A percentile compares a stretch with the other conserved stretches of the same genome.
Conservation (phyloP, 2,888 invertebrate genomes). For the Cheilosia pagana region DNA sequence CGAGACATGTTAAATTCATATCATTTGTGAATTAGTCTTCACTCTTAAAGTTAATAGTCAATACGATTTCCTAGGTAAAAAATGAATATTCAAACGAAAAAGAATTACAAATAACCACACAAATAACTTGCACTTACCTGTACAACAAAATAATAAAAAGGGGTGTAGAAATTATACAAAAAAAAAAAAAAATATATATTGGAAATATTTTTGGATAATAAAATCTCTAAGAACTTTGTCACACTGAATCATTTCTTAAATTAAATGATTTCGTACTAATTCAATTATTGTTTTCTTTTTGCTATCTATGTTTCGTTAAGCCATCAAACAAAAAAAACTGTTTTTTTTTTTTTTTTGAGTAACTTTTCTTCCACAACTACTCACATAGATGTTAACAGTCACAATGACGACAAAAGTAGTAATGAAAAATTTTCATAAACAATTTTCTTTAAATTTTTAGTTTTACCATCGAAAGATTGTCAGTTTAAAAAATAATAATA, state of each 20-base stretch:
- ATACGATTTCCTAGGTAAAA: no score
- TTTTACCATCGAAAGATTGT: constrained; percentile 48
- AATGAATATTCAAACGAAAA: neutral
- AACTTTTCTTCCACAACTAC: constrained; percentile 65
- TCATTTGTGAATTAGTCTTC: no score
- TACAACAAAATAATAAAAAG: neutral
- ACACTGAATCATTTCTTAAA: constrained; percentile 40
- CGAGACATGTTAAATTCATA: no score
- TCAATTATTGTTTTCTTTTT: constrained; percentile 74
- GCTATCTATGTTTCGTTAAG: constrained; percentile 72
- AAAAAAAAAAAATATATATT: neutral
- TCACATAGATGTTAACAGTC: constrained; percentile 79
- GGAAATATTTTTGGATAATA: neutral
- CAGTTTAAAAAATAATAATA: constrained; percentile 38
- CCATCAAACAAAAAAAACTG: constrained; percentile 68
- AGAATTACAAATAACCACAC: neutral
- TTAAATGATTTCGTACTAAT: constrained; percentile 61
- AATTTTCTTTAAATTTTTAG: constrained; percentile 21
- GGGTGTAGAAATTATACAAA: neutral
- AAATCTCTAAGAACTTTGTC: constrained; percentile 15
- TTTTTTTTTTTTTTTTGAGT: constrained; percentile 27
- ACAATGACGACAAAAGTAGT: constrained; percentile 79
- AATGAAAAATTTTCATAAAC: constrained; percentile 77
- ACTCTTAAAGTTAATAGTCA: no score
- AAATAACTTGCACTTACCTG: constrained; percentile 24